phyloP scores from a whole-genome alignment of 2,797 vertebrate genomes.

The Intellagama lesueurii region DNA sequence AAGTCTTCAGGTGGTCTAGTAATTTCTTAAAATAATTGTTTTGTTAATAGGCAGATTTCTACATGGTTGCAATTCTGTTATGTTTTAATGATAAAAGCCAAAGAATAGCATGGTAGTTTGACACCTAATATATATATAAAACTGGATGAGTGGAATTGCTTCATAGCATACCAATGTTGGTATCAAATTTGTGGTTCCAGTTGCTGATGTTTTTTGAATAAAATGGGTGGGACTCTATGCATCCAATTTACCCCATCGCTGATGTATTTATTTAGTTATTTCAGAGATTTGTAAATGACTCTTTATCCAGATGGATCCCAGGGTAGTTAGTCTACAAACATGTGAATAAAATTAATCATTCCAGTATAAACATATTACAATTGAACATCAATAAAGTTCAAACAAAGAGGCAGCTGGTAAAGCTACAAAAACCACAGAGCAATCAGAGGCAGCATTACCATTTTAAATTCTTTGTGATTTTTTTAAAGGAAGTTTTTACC shows the following conservation, averaged over 20 bases:
- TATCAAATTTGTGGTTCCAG: constrained; percentile 52
- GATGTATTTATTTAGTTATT: constrained; percentile 3
- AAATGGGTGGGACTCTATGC: constrained; percentile 45
- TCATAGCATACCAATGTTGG: constrained; percentile 54
- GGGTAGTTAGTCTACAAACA: neutral
- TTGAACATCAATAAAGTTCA: neutral
- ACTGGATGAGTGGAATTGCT: constrained; percentile 36
- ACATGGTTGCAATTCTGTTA: constrained; percentile 60
- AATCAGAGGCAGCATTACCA: neutral
- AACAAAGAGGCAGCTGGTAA: neutral
- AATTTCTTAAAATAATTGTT: constrained; percentile 60
- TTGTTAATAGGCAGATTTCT: constrained; percentile 67
- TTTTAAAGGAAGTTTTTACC: too few species aligned
- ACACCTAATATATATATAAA: constrained; percentile 30
- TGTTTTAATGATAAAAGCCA: constrained; percentile 60
- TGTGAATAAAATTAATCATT: neutral
- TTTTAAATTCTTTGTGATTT: neutral
- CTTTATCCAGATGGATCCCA: neutral
- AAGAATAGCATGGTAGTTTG: constrained; percentile 39
- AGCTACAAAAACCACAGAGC: neutral
- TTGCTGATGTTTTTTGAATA: constrained; percentile 47
- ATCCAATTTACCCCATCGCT: constrained; percentile 54
- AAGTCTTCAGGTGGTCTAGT: constrained; percentile 57
- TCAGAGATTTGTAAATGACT: neutral
- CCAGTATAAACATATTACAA: neutral